Evolutionary conservation across 1,140 invertebrate genomes (phyloP), one percentile per base, ranked within the genome.

Genomic region (Drosophila takahashii): DNA sequence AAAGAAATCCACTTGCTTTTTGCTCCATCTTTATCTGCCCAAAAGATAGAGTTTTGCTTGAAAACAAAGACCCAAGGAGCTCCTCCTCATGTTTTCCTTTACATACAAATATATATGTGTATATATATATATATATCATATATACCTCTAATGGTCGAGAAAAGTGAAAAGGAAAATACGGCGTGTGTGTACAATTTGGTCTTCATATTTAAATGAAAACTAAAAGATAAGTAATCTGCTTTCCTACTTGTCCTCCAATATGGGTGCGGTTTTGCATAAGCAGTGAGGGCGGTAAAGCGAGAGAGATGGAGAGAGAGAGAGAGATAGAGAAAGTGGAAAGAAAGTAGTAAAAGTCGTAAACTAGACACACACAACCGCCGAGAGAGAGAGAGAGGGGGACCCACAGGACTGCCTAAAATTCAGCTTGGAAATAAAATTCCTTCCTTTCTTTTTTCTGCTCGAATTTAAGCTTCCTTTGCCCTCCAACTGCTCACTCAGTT

Each of bases 141-240:
- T 22, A 8, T 9, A 15, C 1, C 18, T 16, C 27, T 45, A 44
- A 47, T 58, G 42, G 16, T 8, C 34, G 56, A 11, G 16, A 48
- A 66, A 54, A 39, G 18, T 22, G 13, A 53, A 66, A 54, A 34
- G 15, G 50, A 69, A 48, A 42, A 59, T 7, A 56, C 37, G 45
- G 75, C 69, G 48, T 70, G 66, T 70, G 69, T 59, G 66, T 57
- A 71, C 64, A 83, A 77, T 83, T 83, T 61, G 64, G 71, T 76
- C 71, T 80, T 84, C 73, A 85, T 86, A 85, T 87, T 86, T 81
- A 86, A 86, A 86, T 86, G 69, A 86, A 81, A 86, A 87, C 53
- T 79, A 78, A 86, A 85, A 86, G 81, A 86, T 86, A 86, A 86
- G 83, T 86, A 86, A 86, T 86, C 81, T 81, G 50, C 67, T 47